A percentile compares a stretch with the other conserved stretches of the same genome.
Conservation (phyloP, 2,797 vertebrate genomes). For the Odontamblyopus rebecca region DNA sequence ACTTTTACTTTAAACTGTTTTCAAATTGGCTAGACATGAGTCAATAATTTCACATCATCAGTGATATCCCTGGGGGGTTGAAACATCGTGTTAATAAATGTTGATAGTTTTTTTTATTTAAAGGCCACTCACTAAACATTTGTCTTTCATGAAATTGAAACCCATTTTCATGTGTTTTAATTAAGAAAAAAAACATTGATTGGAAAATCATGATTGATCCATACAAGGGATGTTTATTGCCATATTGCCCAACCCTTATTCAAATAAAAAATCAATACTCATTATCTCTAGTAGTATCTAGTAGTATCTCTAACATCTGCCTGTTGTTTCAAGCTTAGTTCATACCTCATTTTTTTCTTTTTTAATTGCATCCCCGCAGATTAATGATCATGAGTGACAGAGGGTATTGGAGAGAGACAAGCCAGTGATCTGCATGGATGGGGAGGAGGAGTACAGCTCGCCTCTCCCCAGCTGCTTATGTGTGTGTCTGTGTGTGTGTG, state of each 20-base stretch:
- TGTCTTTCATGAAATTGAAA: not conserved
- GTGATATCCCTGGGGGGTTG: not conserved
- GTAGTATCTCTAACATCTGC: constrained; percentile 20
- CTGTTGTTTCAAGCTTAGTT: not conserved
- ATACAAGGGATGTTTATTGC: not conserved
- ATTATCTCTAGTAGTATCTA: not conserved
- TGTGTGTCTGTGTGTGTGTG: constrained; percentile 28
- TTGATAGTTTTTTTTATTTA: not conserved
- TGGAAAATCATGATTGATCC: not conserved
- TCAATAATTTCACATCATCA: not conserved
- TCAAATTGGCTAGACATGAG: not conserved
- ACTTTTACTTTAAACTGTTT: not conserved
- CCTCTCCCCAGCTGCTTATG: constrained; percentile 62
- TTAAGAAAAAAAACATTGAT: too few relatives aligned
- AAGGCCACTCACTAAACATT: not conserved
- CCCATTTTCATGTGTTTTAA: too few relatives aligned
- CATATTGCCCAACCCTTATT: not conserved
- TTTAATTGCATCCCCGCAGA: constrained; percentile 12
- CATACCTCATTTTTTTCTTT: constrained; percentile 3
- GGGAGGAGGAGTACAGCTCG: constrained; percentile 35
- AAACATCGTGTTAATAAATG: not conserved
- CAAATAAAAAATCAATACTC: not conserved
- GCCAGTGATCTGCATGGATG: constrained; percentile 29
- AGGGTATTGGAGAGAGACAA: not conserved
- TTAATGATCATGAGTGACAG: constrained; percentile 25